A percentile compares a stretch with the other conserved stretches of the same genome.
These are phyloP conservation scores for Cenopis cana DNA, from an alignment of 2,888 invertebrate genomes.

Conservation along the genomic window DNA sequence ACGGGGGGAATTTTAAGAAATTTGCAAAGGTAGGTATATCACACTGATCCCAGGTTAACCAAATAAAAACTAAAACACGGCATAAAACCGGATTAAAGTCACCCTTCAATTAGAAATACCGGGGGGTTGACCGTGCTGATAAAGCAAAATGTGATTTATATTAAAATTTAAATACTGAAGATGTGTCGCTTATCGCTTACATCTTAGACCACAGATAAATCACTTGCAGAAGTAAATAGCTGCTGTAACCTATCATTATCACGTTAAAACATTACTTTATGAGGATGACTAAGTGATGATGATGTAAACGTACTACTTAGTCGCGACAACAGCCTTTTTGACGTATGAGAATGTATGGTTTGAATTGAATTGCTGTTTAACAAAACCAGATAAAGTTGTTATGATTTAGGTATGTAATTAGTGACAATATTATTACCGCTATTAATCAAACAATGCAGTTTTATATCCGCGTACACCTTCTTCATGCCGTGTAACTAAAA, in stretches of 20 bases:
- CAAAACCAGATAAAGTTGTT: neutral
- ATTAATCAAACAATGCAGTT: too few relatives aligned
- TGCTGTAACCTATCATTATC: slow-evolving; percentile 14
- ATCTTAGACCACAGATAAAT: neutral
- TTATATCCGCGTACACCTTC: neutral
- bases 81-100: too few relatives aligned
- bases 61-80: too few relatives aligned
- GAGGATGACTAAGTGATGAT: slow-evolving; percentile 29
- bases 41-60: too few relatives aligned
- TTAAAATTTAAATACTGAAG: neutral
- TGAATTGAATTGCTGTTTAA: slow-evolving; percentile 6
- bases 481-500: neutral
- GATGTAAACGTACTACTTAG: slow-evolving; percentile 26
- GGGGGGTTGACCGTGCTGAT: too few relatives aligned
- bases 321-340: slow-evolving; percentile 5
- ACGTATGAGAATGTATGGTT: neutral
- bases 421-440: too few relatives aligned
- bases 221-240: slow-evolving; percentile 25
- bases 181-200: neutral
- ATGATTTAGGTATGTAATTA: too few relatives aligned
- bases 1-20: too few relatives aligned
- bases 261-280: slow-evolving; percentile 5
- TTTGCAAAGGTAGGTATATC: too few relatives aligned
- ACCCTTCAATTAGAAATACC: too few relatives aligned
- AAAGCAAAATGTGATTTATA: too few relatives aligned